A percentile compares a stretch with the other conserved stretches of the same genome.
Conservation (phyloP, 2,888 invertebrate genomes). For the Apamea monoglypha region DNA sequence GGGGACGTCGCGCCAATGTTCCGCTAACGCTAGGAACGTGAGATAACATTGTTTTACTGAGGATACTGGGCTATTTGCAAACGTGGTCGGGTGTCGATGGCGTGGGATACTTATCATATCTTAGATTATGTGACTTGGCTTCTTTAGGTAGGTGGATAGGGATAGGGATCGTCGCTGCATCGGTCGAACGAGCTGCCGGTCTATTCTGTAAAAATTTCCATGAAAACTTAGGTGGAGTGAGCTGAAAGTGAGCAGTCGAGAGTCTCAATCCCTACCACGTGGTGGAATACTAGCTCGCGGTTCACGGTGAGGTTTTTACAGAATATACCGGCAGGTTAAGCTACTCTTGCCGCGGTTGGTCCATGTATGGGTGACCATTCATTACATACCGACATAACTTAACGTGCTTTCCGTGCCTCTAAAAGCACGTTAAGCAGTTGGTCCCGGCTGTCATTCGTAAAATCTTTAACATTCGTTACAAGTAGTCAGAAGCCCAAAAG, state of each 20-base stretch:
- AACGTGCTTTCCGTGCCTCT: no score
- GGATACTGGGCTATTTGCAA: constrained; percentile 64
- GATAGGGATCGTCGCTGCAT: no score
- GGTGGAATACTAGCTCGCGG: no score
- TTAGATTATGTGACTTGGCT: constrained; percentile 9
- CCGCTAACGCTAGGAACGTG: constrained; percentile 74
- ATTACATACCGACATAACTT: neutral
- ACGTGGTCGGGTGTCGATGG: constrained; percentile 65
- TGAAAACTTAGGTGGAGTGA: no score
- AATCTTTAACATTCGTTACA: neutral
- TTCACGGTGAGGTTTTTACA: no score
- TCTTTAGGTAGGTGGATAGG: neutral
- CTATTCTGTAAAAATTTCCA: no score
- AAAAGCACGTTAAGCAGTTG: neutral
- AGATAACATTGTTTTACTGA: constrained; percentile 74
- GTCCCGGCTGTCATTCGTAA: neutral
- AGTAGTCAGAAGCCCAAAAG: neutral
- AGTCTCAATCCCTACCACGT: no score
- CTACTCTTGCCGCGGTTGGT: neutral
- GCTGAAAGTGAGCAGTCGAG: no score
- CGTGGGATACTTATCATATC: constrained; percentile 20
- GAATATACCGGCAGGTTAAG: neutral
- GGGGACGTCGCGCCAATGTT: constrained; percentile 78
- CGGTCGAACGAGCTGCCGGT: no score
- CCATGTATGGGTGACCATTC: no score